These are phyloP conservation scores for Mungos mungo DNA, from an alignment of 2,113 vertebrate genomes.

Conservation along the genomic window DNA sequence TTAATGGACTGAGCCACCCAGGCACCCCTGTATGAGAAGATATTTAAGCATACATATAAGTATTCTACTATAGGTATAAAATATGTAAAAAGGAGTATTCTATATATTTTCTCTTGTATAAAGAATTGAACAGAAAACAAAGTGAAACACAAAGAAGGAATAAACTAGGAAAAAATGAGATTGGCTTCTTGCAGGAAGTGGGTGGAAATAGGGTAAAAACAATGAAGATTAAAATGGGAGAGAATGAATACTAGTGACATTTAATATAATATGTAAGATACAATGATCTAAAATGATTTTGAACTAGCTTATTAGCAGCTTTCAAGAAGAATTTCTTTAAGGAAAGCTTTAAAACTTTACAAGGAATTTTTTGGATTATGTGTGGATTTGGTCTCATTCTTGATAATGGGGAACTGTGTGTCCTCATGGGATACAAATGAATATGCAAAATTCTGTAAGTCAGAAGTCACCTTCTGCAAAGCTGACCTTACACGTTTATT, in stretches of 20 bases:
- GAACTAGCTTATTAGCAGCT: neutral
- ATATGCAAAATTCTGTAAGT: neutral
- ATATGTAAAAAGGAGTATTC: neutral
- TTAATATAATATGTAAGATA: neutral
- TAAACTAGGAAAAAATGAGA: neutral
- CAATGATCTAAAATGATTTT: neutral
- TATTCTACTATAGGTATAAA: neutral
- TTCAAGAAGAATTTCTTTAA: conserved; percentile 31
- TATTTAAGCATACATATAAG: neutral
- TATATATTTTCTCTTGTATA: neutral
- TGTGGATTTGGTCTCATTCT: conserved; percentile 22
- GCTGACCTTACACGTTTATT: neutral
- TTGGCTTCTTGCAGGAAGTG: neutral
- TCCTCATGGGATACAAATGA: neutral
- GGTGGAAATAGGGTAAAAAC: neutral
- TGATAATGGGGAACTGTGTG: neutral
- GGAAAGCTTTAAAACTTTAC: conserved; percentile 18
- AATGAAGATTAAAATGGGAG: neutral
- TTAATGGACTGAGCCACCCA: no score
- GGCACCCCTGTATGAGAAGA: no score
- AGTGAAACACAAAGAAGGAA: neutral
- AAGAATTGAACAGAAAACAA: neutral
- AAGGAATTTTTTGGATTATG: conserved; percentile 1
- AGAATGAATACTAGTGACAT: neutral
- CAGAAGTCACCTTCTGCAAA: neutral